Base-by-base conservation (phyloP, 2,888 invertebrate species). In the Sarcophaga rosellei region DNA sequence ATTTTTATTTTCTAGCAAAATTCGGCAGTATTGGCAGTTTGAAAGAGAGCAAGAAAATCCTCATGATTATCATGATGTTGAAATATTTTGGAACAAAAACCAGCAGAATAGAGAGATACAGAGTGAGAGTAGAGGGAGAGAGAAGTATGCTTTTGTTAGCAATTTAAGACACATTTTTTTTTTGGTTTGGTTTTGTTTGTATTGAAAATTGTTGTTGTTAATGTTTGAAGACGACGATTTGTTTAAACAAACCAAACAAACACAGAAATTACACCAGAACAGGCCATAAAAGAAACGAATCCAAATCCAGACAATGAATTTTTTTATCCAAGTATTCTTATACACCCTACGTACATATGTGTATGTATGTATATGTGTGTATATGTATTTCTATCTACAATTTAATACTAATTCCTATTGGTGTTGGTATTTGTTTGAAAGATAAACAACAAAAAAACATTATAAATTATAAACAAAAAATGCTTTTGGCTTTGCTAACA, bases 181-280 rank as follows among this genome's bases (percentile, higher is more conserved):
- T 57, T 70, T 70, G n/a, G 21, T 10, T 6, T 21, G 17, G 12
- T 47, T 70, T 53, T 25, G 3, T 70, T 70, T 47, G 11, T 69
- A 21, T 68, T 68, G 44, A 21, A 68, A 68, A 11, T 68, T 44
- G 25, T 44, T 21, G 47, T 57, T 21, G 47, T 57, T 70, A 70
- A 70, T 70, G 70, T 21, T 57, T 70, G 59, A 70, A 53, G 20
- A 57, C 35, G 20, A 57, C 35, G 57, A 70, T 70, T 70, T 70
- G 70, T 70, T 20, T 20, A 66, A 11, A 25, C 17, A 21, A 57
- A 35, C 35, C 35, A 35, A 35, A 35, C 8, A 35, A 35, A 35
- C 35, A 35, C 35, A 1, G 10, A 35, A 35, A 35, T 0, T 8
- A 35, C 8, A 35, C 35, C 10, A 35, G 35, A 35, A 35, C 35